Evolutionary conservation across 2,113 vertebrate genomes (phyloP).

Genomic region (Marcusenius ussheri): DNA sequence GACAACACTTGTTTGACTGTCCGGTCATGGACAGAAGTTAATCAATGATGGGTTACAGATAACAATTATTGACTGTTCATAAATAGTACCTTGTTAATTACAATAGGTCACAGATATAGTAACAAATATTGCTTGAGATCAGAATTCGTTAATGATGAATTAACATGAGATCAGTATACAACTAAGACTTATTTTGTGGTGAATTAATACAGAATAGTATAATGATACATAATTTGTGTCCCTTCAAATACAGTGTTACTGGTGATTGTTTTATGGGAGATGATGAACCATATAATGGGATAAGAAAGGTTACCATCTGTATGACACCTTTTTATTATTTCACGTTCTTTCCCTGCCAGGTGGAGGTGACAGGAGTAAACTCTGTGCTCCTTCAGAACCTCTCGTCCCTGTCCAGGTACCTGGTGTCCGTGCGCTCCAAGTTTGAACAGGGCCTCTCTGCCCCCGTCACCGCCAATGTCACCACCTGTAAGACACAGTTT

Average conservation of each 20-base stretch:
- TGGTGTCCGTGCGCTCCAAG: slow-evolving; percentile 64
- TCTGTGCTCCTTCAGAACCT: slow-evolving; percentile 69
- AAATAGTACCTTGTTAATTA: neutral
- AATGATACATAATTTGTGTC: neutral
- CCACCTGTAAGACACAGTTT: slow-evolving; percentile 71
- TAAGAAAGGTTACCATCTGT: neutral
- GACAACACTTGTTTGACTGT: neutral
- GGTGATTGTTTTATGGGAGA: neutral
- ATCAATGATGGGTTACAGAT: neutral
- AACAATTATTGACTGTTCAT: neutral
- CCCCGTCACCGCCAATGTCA: slow-evolving; percentile 66
- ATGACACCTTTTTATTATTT: neutral
- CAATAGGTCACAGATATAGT: neutral
- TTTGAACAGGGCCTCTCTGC: slow-evolving; percentile 68
- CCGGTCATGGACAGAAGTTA: neutral
- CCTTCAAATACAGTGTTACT: neutral
- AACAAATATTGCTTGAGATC: too few relatives aligned
- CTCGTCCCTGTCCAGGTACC: slow-evolving; percentile 77
- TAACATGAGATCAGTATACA: neutral
- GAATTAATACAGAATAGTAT: neutral
- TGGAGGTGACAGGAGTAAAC: slow-evolving; percentile 67
- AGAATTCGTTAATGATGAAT: neutral
- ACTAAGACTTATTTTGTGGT: neutral
- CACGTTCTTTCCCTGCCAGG: slow-evolving; percentile 47
- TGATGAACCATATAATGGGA: neutral